These are phyloP conservation scores for Strongylocentrotus purpuratus DNA, from an alignment of 35 echinoderm and acorn worm genomes.

Conservation along the genomic window DNA sequence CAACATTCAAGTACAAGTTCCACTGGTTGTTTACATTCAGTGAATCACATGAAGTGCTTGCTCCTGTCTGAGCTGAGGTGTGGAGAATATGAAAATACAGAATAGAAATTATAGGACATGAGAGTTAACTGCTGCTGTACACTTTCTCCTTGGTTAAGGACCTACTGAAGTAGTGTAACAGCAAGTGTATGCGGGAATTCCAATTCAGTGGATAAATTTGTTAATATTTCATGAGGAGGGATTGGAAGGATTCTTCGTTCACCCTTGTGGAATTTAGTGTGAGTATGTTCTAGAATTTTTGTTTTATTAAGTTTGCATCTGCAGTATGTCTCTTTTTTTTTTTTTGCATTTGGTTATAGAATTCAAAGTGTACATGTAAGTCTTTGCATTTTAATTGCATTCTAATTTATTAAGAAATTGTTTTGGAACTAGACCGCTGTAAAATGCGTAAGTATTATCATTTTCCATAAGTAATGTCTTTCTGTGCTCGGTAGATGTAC, in stretches of 20 bases:
- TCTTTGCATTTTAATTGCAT: no score
- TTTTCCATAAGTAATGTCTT: no score
- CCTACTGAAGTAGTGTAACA: no score
- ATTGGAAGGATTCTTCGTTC: not conserved
- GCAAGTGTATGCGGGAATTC: not conserved
- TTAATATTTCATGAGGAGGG: not conserved
- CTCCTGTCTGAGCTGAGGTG: not conserved
- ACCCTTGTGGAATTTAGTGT: not conserved
- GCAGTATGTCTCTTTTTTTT: no score
- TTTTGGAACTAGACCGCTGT: no score
- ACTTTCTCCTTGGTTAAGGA: not conserved
- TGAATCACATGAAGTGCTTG: not conserved
- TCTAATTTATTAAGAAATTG: no score
- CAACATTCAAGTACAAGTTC: not conserved
- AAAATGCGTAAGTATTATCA: no score
- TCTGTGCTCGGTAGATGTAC: not conserved
- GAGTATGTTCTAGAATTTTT: not conserved
- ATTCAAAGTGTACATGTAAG: no score
- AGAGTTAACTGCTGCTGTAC: not conserved
- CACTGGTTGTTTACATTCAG: not conserved
- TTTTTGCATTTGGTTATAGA: no score
- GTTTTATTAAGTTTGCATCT: no score
- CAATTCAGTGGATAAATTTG: not conserved
- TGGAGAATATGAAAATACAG: not conserved
- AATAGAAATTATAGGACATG: not conserved